phyloP scores from a whole-genome alignment of 1,140 invertebrate genomes.

The Bicyclus anynana region DNA sequence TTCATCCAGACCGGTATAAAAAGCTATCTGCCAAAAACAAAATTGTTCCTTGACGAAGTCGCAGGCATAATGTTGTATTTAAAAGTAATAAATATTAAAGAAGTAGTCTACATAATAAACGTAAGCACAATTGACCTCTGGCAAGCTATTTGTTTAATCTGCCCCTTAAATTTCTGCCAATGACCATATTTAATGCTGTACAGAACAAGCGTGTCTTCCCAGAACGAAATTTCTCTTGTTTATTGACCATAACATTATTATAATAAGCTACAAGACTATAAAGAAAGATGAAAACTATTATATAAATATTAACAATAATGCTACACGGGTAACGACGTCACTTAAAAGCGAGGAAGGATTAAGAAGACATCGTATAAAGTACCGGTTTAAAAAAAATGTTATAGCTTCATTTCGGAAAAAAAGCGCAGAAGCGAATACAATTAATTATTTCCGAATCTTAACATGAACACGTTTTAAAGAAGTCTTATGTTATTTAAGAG shows the following conservation, averaged over 20 bases:
- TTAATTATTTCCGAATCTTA: constrained; percentile 20
- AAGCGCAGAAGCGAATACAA: constrained; percentile 11
- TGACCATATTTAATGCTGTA: not conserved
- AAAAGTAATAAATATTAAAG: no score
- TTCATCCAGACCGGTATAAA: no score
- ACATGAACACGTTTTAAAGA: constrained; percentile 15
- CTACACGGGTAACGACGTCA: not conserved
- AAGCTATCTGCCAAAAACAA: no score
- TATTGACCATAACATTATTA: constrained; percentile 14
- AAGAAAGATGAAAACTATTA: constrained; percentile 12
- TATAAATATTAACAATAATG: constrained; percentile 21
- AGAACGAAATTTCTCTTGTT: constrained; percentile 1
- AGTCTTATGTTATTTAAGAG: constrained; percentile 20
- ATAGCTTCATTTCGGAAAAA: constrained; percentile 18
- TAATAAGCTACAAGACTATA: constrained; percentile 13
- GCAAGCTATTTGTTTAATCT: not conserved
- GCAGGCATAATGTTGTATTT: no score
- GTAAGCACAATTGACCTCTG: no score
- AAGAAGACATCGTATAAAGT: constrained; percentile 13
- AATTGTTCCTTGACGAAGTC: no score
- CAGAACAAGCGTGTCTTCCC: not conserved
- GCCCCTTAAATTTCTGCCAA: not conserved
- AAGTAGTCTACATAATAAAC: no score
- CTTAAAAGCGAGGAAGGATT: constrained; percentile 13
- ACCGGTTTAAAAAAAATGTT: constrained; percentile 14